These are phyloP conservation scores for Drosophila meridionalis DNA, from an alignment of 2,888 invertebrate species.

Conservation along the genomic window DNA sequence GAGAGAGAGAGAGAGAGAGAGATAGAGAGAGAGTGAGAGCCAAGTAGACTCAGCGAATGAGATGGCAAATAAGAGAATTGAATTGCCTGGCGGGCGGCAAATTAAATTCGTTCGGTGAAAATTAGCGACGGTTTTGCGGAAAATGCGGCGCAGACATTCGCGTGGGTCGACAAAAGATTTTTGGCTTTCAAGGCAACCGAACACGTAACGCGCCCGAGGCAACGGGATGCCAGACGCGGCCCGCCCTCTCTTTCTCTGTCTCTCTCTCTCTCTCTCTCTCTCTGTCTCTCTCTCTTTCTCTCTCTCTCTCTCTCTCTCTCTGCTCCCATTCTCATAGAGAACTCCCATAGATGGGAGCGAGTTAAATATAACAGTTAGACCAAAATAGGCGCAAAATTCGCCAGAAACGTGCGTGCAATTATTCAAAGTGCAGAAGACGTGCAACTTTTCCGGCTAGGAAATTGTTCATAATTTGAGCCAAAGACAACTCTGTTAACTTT, in stretches of 20 bases:
- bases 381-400: conserved; percentile 50
- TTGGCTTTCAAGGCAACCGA: conserved; percentile 58
- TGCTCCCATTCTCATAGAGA: no score
- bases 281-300: no score
- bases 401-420: conserved; percentile 67
- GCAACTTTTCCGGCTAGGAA: conserved; percentile 35
- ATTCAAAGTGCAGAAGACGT: conserved; percentile 72
- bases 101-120: conserved; percentile 67
- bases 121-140: conserved; percentile 63
- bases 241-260: no score
- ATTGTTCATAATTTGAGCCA: conserved; percentile 65
- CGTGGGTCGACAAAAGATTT: conserved; percentile 37
- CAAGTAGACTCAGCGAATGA: not conserved
- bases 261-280: no score
- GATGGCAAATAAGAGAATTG: conserved; percentile 43
- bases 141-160: conserved; percentile 49
- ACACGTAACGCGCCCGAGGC: conserved; percentile 61
- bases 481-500: conserved; percentile 67
- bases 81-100: conserved; percentile 52
- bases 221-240: not conserved
- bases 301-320: no score
- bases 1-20: conserved; percentile 7
- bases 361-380: conserved; percentile 39
- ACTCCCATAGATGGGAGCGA: not conserved
- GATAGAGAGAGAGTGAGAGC: not conserved